Base-by-base conservation (phyloP, 1,140 invertebrate species). In the Papilio dardanus region DNA sequence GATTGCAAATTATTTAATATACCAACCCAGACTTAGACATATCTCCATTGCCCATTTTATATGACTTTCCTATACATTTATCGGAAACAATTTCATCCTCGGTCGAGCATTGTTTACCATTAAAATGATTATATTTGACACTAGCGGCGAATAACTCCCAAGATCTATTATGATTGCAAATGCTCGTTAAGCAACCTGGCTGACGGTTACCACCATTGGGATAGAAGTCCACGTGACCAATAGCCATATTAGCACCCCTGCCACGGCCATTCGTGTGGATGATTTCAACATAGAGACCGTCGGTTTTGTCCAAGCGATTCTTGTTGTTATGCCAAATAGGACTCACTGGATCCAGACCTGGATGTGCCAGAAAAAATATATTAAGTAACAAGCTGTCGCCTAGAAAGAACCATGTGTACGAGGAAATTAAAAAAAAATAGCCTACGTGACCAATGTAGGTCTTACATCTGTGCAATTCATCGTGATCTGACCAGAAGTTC, bases 171-270 rank as follows among this genome's bases (percentile, higher is more conserved):
- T 95, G 95, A 50, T 95, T 95, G 84, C 96, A 96, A 19, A 94
- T 88, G 40, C 95, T 86, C 83, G 85, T 81, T 1, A 84, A 10
- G 50, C 93, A 92, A 14, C 94, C 94, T 28, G 94, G 94, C 40
- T 93, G 93, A 21, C 76, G 77, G 8, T 77, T 71, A n/a, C 96
- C 96, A 8, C 96, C 96, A 83, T 97, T 97, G 0, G 96, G 96
- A 86, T 95, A 97, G 91, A 69, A 69, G 28, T 69, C 67, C 12
- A 37, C 33, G 10, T 69, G 33, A 37, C 67, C 67, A 21, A 69
- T 19, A 1, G 33, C 31, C 35, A 40, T 21, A 37, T 69, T 69
- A 10, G 24, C 35, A 1, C 67, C 35, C 3, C 37, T 42, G 14
- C 42, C 42, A 37, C 33, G 33, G 10, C 67, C 33, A 21, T 74